Conservation (phyloP, 1,140 invertebrate genomes). For the Vollenhovia emeryi region DNA sequence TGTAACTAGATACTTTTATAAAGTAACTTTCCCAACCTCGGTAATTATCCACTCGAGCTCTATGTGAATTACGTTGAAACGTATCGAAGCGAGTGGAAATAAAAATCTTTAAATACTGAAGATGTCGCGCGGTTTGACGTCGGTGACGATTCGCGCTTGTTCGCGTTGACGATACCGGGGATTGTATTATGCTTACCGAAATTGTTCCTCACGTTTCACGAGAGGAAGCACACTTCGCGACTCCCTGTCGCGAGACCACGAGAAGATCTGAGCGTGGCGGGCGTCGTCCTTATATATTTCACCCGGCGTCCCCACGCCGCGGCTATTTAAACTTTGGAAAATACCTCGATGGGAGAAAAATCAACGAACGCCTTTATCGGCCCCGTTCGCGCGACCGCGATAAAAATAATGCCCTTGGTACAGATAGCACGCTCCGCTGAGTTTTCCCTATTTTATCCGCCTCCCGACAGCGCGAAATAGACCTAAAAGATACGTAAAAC, state of each 20-base stretch:
- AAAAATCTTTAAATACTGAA: no score
- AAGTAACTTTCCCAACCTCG: no score
- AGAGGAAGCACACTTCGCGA: not conserved
- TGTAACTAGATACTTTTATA: no score
- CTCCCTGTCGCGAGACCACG: not conserved
- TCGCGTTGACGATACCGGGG: not conserved
- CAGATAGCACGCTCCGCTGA: not conserved
- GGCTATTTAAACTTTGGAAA: conserved; percentile 13
- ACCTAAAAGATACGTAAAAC: not conserved
- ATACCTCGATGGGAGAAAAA: not conserved
- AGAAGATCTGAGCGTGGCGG: not conserved
- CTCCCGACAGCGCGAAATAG: not conserved
- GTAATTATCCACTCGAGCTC: no score
- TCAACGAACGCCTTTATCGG: not conserved
- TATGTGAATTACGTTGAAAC: no score
- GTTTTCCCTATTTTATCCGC: conserved; percentile 8
- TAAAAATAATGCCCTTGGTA: conserved; percentile 40
- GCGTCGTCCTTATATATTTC: not conserved
- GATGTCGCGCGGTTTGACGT: no score
- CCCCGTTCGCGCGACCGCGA: not conserved
- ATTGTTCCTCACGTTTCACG: not conserved
- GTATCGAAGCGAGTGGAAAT: no score
- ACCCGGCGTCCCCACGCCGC: not conserved
- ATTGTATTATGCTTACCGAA: not conserved
- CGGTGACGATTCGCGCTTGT: not conserved